A percentile compares a stretch with the other conserved stretches of the same genome.
Conservation (phyloP, 2,113 vertebrate species). For the Crotalus helleri region DNA sequence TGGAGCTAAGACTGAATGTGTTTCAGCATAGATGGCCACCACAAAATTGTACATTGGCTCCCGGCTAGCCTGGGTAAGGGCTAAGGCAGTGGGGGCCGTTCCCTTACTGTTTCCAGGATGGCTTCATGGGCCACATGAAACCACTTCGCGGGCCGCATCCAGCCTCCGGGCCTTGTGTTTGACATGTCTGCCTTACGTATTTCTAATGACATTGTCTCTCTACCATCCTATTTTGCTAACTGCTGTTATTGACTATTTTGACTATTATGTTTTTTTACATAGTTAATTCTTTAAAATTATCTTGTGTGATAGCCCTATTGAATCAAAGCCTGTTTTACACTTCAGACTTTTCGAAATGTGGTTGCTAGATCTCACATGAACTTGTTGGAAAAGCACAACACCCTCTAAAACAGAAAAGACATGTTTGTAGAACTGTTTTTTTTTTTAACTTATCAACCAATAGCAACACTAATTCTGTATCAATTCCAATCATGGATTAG, state of each 20-base stretch:
- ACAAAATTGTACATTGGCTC: too few species aligned
- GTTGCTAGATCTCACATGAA: neutral
- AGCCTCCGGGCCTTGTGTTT: too few species aligned
- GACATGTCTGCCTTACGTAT: neutral
- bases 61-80: too few species aligned
- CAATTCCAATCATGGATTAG: neutral
- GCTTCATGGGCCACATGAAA: too few species aligned
- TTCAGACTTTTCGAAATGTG: neutral
- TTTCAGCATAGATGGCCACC: too few species aligned
- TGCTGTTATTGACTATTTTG: neutral
- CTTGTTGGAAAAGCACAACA: neutral
- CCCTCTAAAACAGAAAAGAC: neutral
- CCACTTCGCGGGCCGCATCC: too few species aligned
- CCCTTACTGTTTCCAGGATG: too few species aligned
- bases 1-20: too few species aligned
- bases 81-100: too few species aligned
- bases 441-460: neutral
- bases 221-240: neutral
- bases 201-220: constrained; percentile 13
- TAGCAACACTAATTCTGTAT: neutral
- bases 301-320: neutral
- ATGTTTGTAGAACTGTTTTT: neutral
- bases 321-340: neutral
- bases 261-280: neutral
- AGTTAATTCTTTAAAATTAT: constrained; percentile 3